A percentile compares a stretch with the other conserved stretches of the same genome.
Evolutionary conservation across 2,888 invertebrate species (phyloP).

Genomic region (Hydropsyche betteni): DNA sequence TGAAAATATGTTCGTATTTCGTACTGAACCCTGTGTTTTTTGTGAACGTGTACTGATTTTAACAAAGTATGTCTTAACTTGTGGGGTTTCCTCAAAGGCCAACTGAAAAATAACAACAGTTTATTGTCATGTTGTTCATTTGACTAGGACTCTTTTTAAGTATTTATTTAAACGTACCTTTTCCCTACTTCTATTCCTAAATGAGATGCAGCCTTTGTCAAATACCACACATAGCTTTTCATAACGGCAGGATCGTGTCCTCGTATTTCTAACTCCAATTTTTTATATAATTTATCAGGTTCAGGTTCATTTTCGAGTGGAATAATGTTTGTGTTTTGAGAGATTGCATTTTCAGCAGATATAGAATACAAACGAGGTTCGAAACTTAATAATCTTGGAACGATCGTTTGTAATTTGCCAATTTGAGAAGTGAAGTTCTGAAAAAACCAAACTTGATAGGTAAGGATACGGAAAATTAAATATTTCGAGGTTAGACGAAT

Average conservation of each 20-base stretch:
- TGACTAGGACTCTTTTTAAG: no score
- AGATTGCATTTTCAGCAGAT: conserved; percentile 30
- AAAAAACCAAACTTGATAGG: conserved; percentile 20
- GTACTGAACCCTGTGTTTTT: conserved; percentile 95
- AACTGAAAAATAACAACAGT: conserved; percentile 66
- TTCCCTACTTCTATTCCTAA: conserved; percentile 80
- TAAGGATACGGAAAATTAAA: no score
- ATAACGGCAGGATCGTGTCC: conserved; percentile 89
- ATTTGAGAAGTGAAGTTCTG: conserved; percentile 44
- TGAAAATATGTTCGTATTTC: conserved; percentile 93
- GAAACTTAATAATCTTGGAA: conserved; percentile 13
- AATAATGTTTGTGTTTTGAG: conserved; percentile 31
- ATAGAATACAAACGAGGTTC: conserved; percentile 29
- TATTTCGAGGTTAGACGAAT: no score
- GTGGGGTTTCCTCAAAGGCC: conserved; percentile 75
- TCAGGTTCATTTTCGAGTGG: conserved; percentile 54
- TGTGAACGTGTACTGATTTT: conserved; percentile 88
- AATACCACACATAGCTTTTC: conserved; percentile 88
- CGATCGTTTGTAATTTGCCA: conserved; percentile 31
- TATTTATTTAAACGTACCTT: conserved; percentile 59
- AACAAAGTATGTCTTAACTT: conserved; percentile 83
- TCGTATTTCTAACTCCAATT: conserved; percentile 84
- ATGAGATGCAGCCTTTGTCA: conserved; percentile 80
- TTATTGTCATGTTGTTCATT: no score
- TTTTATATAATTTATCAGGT: conserved; percentile 81